Evolutionary conservation across 2,797 vertebrate genomes (phyloP).

Genomic region (Psittacula echo): DNA sequence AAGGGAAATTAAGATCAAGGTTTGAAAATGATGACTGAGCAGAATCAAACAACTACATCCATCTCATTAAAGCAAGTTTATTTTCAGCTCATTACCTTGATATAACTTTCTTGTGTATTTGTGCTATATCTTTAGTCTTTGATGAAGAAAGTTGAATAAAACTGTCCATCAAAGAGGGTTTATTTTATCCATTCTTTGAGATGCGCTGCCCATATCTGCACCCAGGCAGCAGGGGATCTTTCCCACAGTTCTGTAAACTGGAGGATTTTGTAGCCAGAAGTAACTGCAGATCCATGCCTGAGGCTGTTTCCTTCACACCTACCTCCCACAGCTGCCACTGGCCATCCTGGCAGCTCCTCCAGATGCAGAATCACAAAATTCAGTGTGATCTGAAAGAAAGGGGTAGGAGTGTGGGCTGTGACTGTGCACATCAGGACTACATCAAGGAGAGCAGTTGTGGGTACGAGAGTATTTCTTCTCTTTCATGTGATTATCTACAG

Average conservation of each 20-base stretch:
- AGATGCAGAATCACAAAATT: background rate
- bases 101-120: background rate
- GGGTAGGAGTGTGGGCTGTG: background rate
- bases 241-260: background rate
- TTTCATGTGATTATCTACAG: background rate
- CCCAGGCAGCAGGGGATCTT: background rate
- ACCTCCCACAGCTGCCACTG: background rate
- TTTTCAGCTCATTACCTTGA: constrained; percentile 3
- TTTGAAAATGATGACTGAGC: background rate
- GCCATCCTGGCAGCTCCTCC: background rate
- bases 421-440: background rate
- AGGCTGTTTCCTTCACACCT: background rate
- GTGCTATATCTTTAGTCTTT: background rate
- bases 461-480: background rate
- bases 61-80: constrained; percentile 34
- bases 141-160: constrained; percentile 3
- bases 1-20: constrained; percentile 15
- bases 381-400: background rate
- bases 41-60: background rate
- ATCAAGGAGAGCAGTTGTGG: background rate
- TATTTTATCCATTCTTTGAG: background rate
- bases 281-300: background rate
- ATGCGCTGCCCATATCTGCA: background rate
- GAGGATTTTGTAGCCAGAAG: background rate
- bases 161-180: background rate